These are phyloP conservation scores for Cherax destructor DNA, from an alignment of 1,140 invertebrate genomes.

Conservation along the genomic window DNA sequence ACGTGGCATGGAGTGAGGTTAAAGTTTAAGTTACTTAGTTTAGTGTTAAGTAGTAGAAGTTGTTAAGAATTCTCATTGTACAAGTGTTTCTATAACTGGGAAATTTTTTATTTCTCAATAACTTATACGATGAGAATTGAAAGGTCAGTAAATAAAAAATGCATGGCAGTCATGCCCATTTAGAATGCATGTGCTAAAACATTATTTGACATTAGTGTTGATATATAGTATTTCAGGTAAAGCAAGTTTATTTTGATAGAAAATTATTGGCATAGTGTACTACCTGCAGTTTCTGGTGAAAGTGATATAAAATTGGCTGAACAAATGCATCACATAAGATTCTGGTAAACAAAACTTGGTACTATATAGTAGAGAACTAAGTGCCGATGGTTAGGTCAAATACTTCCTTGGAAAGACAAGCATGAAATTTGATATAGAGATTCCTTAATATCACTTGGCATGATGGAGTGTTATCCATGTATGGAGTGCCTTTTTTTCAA, in stretches of 20 bases:
- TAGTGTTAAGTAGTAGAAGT: constrained; percentile 3
- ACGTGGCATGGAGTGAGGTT: constrained; percentile 17
- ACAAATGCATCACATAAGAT: neutral
- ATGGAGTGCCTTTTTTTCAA: too few relatives aligned
- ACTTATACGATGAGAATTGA: neutral
- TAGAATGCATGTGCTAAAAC: constrained; percentile 38
- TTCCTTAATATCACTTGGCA: neutral
- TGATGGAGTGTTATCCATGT: too few relatives aligned
- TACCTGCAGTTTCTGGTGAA: neutral
- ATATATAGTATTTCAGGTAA: constrained; percentile 2
- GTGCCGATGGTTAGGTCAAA: neutral
- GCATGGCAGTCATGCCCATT: constrained; percentile 18
- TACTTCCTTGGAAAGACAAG: neutral
- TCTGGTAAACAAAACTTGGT: neutral
- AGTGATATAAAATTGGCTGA: neutral
- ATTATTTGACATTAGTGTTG: neutral
- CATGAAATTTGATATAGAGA: neutral
- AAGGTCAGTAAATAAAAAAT: neutral
- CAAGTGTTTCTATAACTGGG: neutral
- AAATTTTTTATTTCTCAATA: neutral
- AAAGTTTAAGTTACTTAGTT: neutral
- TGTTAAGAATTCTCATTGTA: constrained; percentile 18
- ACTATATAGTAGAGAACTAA: neutral
- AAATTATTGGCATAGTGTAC: neutral
- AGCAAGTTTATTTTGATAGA: neutral